Percentiles rank a stretch among this genome's conserved stretches.
Evolutionary conservation across 2,888 invertebrate species (phyloP).

Genomic region (Lepidocyrtoides sp.): DNA sequence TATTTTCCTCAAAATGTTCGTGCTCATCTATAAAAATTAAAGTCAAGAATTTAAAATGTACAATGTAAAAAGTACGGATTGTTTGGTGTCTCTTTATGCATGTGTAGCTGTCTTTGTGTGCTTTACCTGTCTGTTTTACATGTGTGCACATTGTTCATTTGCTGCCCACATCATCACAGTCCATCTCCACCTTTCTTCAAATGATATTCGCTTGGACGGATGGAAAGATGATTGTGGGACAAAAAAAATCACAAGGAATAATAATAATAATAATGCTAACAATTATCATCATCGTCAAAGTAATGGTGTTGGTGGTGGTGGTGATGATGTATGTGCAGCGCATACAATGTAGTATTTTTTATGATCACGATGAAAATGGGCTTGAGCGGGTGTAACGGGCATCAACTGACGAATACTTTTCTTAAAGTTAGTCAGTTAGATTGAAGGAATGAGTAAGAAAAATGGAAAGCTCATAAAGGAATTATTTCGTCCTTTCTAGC

Average conservation of each 20-base stretch:
- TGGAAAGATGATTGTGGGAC: conserved; percentile 62
- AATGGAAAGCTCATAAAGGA: conserved; percentile 67
- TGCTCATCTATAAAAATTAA: conserved; percentile 34
- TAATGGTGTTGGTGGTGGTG: conserved; percentile 55
- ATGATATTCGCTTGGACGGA: conserved; percentile 57
- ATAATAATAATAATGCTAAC: conserved; percentile 5
- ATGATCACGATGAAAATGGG: conserved; percentile 53
- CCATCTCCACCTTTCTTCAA: conserved; percentile 61
- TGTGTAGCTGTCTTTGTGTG: too few relatives aligned
- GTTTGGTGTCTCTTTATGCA: conserved; percentile 2
- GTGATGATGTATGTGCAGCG: neutral
- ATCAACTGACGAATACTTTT: conserved; percentile 29
- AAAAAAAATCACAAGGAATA: conserved; percentile 18
- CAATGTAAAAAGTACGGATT: neutral
- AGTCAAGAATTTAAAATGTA: conserved; percentile 9
- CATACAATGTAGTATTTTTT: conserved; percentile 43
- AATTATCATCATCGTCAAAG: neutral
- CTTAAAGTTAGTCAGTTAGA: too few relatives aligned
- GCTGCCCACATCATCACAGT: neutral
- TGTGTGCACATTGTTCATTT: conserved; percentile 3
- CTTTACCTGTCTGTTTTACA: neutral
- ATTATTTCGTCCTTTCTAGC: conserved; percentile 3
- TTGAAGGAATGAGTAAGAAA: conserved; percentile 41
- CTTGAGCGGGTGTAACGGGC: conserved; percentile 51
- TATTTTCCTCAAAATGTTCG: neutral